Conservation (phyloP, 2,797 vertebrate species). For the Dipus sagitta region DNA sequence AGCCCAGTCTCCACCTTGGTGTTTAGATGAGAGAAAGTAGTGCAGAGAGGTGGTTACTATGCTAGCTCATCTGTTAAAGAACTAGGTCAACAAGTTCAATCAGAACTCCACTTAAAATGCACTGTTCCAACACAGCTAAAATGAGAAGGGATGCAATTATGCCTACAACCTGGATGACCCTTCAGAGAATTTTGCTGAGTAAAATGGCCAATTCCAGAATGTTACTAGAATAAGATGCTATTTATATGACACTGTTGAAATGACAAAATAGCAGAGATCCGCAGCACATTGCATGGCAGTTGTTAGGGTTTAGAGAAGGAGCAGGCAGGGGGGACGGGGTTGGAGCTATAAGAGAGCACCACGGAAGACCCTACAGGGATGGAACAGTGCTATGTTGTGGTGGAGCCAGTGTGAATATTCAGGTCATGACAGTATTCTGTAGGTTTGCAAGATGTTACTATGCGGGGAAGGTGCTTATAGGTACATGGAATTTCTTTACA, state of each 20-base stretch:
- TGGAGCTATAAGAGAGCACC: neutral
- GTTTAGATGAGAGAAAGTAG: neutral
- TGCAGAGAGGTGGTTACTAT: neutral
- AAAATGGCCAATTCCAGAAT: neutral
- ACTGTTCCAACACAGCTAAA: neutral
- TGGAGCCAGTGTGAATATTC: neutral
- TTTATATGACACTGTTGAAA: neutral
- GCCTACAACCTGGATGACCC: neutral
- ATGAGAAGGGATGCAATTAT: neutral
- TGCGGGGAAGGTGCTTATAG: neutral
- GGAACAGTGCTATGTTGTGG: neutral
- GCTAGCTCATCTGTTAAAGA: neutral
- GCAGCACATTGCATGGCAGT: neutral
- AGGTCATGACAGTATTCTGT: neutral
- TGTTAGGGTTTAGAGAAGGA: neutral
- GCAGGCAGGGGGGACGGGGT: neutral
- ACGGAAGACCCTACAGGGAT: no score
- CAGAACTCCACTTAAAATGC: neutral
- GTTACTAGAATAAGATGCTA: neutral
- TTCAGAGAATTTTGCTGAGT: neutral
- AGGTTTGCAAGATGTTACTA: neutral
- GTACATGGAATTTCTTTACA: neutral
- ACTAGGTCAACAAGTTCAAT: neutral
- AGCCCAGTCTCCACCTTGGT: neutral
- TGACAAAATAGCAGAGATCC: neutral